phyloP scores from a whole-genome alignment of 1,140 invertebrate genomes.

The Penaeus chinensis region DNA sequence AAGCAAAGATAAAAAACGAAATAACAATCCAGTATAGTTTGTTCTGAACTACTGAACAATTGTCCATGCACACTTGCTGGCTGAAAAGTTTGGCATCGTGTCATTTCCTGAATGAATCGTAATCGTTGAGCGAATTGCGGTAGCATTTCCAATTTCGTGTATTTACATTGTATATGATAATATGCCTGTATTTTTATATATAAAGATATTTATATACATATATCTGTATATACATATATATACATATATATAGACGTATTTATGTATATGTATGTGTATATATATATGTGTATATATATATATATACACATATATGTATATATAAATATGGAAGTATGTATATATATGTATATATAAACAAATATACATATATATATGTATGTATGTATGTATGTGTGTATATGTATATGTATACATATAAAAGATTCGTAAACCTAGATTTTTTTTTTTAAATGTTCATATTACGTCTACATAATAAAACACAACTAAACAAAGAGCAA shows the following conservation, averaged over 20 bases:
- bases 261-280: not conserved
- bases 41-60: no score
- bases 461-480: no score
- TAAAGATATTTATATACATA: conserved; percentile 18
- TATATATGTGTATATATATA: conserved; percentile 40
- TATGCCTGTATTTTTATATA: conserved; percentile 29
- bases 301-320: conserved; percentile 19
- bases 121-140: no score
- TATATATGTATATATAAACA: conserved; percentile 18
- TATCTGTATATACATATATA: not conserved
- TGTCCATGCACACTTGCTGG: no score
- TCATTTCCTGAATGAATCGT: no score
- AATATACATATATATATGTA: not conserved
- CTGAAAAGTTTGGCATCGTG: no score
- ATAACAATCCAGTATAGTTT: no score
- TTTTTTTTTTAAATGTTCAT: no score
- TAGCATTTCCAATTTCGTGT: no score
- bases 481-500: no score
- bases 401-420: not conserved
- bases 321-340: not conserved
- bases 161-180: not conserved
- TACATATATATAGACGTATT: not conserved
- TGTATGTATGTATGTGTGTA: not conserved
- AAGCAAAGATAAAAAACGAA: not conserved
- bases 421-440: not conserved